Conservation (phyloP, 2,888 invertebrate species). For the Arrhopalites spinosus region DNA sequence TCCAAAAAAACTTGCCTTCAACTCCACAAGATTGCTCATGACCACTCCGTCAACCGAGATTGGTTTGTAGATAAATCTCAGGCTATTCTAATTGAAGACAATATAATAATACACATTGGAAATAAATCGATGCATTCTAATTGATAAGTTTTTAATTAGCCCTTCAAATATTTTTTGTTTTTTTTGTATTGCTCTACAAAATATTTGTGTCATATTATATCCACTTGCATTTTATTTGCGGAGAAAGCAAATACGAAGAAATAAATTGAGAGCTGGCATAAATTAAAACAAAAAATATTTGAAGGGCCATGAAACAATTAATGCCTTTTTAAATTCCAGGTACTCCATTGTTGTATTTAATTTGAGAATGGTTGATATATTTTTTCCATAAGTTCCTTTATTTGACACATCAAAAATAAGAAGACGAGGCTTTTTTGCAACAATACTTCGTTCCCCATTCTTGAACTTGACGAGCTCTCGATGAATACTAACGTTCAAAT, state of each 20-base stretch:
- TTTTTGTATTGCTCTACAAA: too few species aligned
- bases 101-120: too few species aligned
- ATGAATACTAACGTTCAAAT: constrained; percentile 6
- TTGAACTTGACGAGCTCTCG: constrained; percentile 6
- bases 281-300: too few species aligned
- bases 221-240: too few species aligned
- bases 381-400: constrained; percentile 13
- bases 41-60: not conserved
- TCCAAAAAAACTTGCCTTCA: not conserved
- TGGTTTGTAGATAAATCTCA: constrained; percentile 17
- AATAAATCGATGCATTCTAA: too few species aligned
- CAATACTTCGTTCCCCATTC: not conserved
- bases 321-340: constrained; percentile 13
- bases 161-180: too few species aligned
- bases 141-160: too few species aligned
- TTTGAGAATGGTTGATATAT: constrained; percentile 6
- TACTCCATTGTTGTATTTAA: not conserved
- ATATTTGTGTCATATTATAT: too few species aligned
- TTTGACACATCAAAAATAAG: constrained; percentile 17
- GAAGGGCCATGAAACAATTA: too few species aligned
- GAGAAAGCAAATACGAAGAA: too few species aligned
- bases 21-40: constrained; percentile 1
- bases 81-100: constrained; percentile 1
- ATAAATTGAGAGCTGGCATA: too few species aligned
- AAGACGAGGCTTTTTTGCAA: not conserved